Conservation (phyloP, 2,797 vertebrate species). For the Anniella stebbinsi region DNA sequence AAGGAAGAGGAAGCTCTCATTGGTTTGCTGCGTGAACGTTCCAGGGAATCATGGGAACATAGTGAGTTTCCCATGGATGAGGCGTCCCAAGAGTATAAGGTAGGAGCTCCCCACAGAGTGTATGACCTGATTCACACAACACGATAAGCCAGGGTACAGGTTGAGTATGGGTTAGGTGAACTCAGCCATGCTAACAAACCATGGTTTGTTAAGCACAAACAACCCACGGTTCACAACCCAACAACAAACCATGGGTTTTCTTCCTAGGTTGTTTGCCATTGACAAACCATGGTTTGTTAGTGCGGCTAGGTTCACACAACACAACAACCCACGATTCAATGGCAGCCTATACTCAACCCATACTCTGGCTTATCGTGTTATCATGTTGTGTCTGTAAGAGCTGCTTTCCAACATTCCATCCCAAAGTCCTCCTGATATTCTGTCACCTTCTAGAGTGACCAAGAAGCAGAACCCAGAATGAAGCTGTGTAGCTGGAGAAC, state of each 20-base stretch:
- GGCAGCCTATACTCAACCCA: background rate
- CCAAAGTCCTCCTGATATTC: too few species aligned
- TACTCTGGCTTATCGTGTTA: background rate
- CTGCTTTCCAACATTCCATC: too few species aligned
- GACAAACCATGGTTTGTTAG: too few species aligned
- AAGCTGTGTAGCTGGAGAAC: too few species aligned
- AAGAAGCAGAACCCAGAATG: background rate
- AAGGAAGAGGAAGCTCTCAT: background rate
- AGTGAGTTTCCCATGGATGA: background rate
- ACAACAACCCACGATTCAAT: too few species aligned
- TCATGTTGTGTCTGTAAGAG: too few species aligned
- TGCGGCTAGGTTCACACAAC: too few species aligned
- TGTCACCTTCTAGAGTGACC: background rate
- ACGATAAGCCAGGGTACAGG: background rate
- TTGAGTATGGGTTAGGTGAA: background rate
- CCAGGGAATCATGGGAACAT: background rate
- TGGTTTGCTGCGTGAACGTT: background rate
- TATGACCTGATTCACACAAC: too few species aligned
- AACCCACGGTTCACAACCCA: too few species aligned
- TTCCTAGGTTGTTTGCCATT: too few species aligned
- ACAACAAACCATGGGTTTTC: too few species aligned
- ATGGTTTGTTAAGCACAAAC: background rate
- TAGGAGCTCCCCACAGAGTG: background rate
- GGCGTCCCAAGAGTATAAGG: background rate
- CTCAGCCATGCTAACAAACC: background rate